Evolutionary conservation across 1,140 invertebrate species (phyloP).

Genomic region (Battus philenor): DNA sequence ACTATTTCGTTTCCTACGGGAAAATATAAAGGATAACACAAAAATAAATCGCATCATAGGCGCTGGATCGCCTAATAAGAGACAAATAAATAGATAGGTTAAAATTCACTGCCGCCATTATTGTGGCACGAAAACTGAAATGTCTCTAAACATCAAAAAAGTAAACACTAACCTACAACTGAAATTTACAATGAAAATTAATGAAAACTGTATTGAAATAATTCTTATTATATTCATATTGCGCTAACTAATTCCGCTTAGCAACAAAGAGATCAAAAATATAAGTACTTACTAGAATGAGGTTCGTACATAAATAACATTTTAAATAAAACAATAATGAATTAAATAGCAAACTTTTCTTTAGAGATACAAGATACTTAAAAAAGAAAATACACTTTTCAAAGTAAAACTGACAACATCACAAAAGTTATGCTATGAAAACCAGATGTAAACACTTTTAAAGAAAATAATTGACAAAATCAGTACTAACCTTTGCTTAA

Average conservation of each 20-base stretch:
- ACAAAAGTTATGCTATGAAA: conserved; percentile 63
- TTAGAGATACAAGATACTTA: conserved; percentile 7
- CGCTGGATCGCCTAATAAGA: conserved; percentile 30
- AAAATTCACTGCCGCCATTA: conserved; percentile 73
- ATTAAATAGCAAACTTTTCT: conserved; percentile 20
- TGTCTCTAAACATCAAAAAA: conserved; percentile 73
- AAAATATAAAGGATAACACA: conserved; percentile 58
- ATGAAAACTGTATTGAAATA: conserved; percentile 21
- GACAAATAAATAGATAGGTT: conserved; percentile 66
- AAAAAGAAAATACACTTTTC: conserved; percentile 25
- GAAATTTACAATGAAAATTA: conserved; percentile 23
- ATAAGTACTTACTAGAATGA: conserved; percentile 63
- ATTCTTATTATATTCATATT: conserved; percentile 17
- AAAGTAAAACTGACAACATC: conserved; percentile 45
- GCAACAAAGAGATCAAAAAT: conserved; percentile 57
- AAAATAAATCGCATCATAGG: conserved; percentile 39
- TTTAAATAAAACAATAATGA: conserved; percentile 29
- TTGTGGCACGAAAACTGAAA: conserved; percentile 70
- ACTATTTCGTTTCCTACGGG: conserved; percentile 56
- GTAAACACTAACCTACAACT: conserved; percentile 67
- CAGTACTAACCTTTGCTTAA: conserved; percentile 55
- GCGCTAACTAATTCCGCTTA: conserved; percentile 34
- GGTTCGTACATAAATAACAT: conserved; percentile 55
- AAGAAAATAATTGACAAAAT: conserved; percentile 51
- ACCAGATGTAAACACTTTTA: conserved; percentile 75